These are phyloP conservation scores for Decapterus maruadsi DNA, from an alignment of 2,797 vertebrate species.

Conservation along the genomic window DNA sequence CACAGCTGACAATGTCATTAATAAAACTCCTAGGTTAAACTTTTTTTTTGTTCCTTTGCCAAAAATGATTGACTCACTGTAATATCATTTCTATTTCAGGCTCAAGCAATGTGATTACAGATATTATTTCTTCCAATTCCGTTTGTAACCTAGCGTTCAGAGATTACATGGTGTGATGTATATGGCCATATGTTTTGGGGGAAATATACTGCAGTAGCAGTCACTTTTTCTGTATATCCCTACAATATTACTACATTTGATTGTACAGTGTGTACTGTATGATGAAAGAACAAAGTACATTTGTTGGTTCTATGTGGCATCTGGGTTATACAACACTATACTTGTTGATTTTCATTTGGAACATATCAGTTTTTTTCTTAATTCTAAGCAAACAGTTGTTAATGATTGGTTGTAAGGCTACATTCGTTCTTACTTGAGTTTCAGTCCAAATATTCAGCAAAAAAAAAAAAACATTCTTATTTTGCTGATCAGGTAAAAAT, in stretches of 20 bases:
- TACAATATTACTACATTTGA: background rate
- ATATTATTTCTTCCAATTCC: background rate
- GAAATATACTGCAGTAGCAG: too few relatives aligned
- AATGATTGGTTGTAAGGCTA: too few relatives aligned
- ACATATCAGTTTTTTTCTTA: background rate
- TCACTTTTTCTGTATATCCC: background rate
- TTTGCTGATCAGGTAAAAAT: slow-evolving; percentile 38
- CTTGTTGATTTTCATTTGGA: background rate
- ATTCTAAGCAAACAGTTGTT: too few relatives aligned
- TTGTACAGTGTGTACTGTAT: too few relatives aligned
- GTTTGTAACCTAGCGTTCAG: background rate
- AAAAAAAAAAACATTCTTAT: background rate
- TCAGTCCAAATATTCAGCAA: background rate
- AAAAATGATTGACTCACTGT: background rate
- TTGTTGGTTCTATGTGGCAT: background rate
- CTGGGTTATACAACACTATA: background rate
- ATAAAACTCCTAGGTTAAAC: background rate
- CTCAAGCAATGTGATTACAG: background rate
- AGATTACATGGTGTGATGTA: too few relatives aligned
- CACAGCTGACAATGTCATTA: background rate
- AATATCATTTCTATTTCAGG: background rate
- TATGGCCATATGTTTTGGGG: background rate
- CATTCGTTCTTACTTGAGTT: background rate
- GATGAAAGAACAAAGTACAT: too few relatives aligned
- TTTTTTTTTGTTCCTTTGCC: background rate